These are phyloP conservation scores for Drosophila kanekoi DNA, from an alignment of 2,888 invertebrate genomes.

Conservation along the genomic window DNA sequence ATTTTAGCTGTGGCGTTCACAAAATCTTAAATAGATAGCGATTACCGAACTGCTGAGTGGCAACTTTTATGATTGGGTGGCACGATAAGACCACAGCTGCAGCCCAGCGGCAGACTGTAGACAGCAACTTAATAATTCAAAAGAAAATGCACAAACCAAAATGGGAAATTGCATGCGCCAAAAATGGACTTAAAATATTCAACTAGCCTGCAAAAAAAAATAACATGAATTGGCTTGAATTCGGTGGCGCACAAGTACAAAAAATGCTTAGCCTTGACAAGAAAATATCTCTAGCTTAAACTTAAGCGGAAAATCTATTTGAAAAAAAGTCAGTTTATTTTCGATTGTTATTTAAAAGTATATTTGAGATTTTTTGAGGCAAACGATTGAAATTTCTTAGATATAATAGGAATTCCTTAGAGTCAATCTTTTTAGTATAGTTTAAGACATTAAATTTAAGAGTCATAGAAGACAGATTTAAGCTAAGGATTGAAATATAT, in stretches of 20 bases:
- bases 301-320: not conserved
- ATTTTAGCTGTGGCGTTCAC: conserved; percentile 52
- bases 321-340: no score
- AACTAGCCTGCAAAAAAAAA: not conserved
- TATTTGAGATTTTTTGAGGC: no score
- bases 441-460: no score
- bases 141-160: conserved; percentile 14
- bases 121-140: conserved; percentile 23
- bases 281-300: not conserved
- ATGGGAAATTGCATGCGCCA: conserved; percentile 3
- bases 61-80: conserved; percentile 48
- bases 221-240: not conserved
- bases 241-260: not conserved
- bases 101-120: not conserved
- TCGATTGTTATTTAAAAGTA: no score
- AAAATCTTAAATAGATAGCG: conserved; percentile 55
- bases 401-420: no score
- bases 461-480: no score
- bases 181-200: conserved; percentile 10
- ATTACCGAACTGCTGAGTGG: conserved; percentile 58
- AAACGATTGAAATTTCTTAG: no score
- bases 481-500: no score
- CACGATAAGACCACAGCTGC: conserved; percentile 1
- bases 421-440: no score
- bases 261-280: not conserved